phyloP scores from a whole-genome alignment of 1,140 invertebrate genomes.

The Sinella curviseta region DNA sequence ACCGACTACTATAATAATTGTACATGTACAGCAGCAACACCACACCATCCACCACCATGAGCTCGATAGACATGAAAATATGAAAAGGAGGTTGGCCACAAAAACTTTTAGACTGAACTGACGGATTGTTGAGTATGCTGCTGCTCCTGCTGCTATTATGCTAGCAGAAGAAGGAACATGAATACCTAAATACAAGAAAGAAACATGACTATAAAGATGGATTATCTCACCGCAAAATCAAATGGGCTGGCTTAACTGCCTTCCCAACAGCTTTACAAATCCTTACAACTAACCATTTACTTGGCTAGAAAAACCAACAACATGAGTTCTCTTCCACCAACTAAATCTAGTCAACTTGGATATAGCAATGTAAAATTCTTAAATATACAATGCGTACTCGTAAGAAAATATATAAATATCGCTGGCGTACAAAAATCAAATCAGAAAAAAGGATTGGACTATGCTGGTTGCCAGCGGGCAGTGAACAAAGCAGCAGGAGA shows the following conservation, averaged over 20 bases:
- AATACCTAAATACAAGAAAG: background rate
- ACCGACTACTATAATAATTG: background rate
- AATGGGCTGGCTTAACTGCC: constrained; percentile 12
- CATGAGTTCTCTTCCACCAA: background rate
- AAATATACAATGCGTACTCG: background rate
- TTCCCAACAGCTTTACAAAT: background rate
- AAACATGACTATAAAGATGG: constrained; percentile 25
- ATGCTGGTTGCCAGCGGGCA: background rate
- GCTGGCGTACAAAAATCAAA: too few relatives aligned
- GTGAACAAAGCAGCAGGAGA: constrained; percentile 6
- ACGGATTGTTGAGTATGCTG: background rate
- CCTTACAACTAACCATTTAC: background rate
- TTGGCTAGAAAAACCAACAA: background rate
- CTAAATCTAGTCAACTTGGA: background rate
- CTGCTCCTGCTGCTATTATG: background rate
- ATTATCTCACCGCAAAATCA: constrained; percentile 26
- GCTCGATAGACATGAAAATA: background rate
- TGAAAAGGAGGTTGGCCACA: constrained; percentile 12
- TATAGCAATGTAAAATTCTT: background rate
- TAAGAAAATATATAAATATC: background rate
- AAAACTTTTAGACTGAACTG: background rate
- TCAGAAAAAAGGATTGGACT: background rate
- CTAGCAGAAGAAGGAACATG: background rate
- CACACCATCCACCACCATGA: constrained; percentile 1
- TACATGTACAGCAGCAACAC: background rate